Evolutionary conservation across 2,113 vertebrate species (phyloP), one percentile per base, ranked within the genome.

Genomic region (Sarotherodon lohbergeri): DNA sequence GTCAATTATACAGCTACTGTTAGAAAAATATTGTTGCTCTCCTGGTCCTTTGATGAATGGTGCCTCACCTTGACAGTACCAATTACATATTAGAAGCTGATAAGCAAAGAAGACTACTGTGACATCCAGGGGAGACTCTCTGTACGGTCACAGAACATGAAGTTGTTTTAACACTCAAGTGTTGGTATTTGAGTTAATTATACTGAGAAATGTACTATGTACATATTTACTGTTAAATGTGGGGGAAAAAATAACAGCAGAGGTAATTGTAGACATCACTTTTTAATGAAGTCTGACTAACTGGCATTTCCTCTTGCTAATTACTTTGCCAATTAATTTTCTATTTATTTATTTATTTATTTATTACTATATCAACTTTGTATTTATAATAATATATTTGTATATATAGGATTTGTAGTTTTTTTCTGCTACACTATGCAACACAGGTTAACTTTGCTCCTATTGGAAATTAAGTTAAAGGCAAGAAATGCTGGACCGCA

Each of bases 1-100:
- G 84, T 93, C 89, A 93, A 87, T 92, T 93, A 92, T 86, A 76
- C 57, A 82, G 87, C 34, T 86, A 63, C 52, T 82, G 39, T 81
- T 61, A n/a, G 14, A 32, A 54, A 90, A 89, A 83, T 81, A 82
- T 11, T 80, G 73, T 63, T 61, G 27, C 68, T 54, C 83, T 82
- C 63, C 19, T 85, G 81, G 80, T 81, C 29, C 52, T 84, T 89
- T 87, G 36, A 87, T 91, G 48, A 91, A 86, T 48, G 52, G 27
- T 22, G 54, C 46, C 36, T 89, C 81, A 79, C 83, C 85, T 63
- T 92, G 86, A 90, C 86, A 57, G 71, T 71, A 68, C 80, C 41
- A 83, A 71, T 91, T 87, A 82, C 13, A 63, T 81, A 46, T 76
- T 48, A 66, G 81, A 79, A 59, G 34, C 13, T 50, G 39, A 63